These are phyloP conservation scores for Acronicta leporina DNA, from an alignment of 2,888 invertebrate species.

Conservation along the genomic window DNA sequence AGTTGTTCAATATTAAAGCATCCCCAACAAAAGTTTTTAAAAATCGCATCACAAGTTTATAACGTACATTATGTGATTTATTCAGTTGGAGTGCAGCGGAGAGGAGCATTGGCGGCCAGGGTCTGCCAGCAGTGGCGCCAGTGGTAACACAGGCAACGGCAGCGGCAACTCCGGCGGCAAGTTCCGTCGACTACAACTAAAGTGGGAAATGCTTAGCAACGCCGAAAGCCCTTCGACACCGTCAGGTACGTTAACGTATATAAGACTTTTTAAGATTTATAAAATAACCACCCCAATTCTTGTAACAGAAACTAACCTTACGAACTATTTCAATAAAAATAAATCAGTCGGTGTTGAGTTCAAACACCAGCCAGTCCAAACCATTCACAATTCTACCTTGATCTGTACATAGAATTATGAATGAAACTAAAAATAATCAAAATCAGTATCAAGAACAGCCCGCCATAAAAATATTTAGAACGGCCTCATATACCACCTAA, in stretches of 20 bases:
- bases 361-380: no score
- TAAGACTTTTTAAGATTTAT: not conserved
- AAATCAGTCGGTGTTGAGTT: no score
- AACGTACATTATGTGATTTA: conserved; percentile 11
- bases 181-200: conserved; percentile 93
- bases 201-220: conserved; percentile 93
- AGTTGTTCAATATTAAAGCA: not conserved
- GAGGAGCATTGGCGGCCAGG: conserved; percentile 84
- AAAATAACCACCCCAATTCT: no score
- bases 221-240: conserved; percentile 82
- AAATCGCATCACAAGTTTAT: not conserved
- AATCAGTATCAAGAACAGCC: not conserved
- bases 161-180: conserved; percentile 90
- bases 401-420: not conserved
- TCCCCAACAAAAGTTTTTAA: not conserved
- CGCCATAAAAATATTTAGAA: not conserved
- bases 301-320: no score
- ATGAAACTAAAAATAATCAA: not conserved
- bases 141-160: conserved; percentile 86
- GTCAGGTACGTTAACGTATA: conserved; percentile 70
- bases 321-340: no score
- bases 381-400: no score
- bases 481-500: not conserved
- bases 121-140: conserved; percentile 82
- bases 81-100: conserved; percentile 83